Conservation (phyloP, 2,888 invertebrate genomes). For the Adelphocoris suturalis region DNA sequence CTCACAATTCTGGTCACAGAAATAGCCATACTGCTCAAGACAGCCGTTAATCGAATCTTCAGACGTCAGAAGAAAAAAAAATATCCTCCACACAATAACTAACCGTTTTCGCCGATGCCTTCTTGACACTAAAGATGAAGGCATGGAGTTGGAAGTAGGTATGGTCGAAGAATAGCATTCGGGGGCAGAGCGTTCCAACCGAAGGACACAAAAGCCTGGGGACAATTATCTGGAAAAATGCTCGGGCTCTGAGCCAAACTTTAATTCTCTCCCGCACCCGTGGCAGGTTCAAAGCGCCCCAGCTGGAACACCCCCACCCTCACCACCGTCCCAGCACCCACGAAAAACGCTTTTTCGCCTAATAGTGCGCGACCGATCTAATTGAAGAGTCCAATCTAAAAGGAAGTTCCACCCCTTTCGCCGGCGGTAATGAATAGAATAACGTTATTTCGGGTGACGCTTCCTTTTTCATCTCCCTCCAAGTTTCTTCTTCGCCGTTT, state of each 20-base stretch:
- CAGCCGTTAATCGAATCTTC: no score
- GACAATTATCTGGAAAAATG: slow-evolving; percentile 79
- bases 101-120: not conserved
- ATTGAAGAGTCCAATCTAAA: slow-evolving; percentile 37
- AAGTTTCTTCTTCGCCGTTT: not conserved
- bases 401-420: not conserved
- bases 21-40: no score
- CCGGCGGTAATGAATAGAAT: slow-evolving; percentile 30
- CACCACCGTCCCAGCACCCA: not conserved
- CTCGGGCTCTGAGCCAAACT: slow-evolving; percentile 77
- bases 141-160: not conserved
- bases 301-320: not conserved
- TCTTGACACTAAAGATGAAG: not conserved
- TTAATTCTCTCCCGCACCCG: slow-evolving; percentile 64
- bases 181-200: not conserved
- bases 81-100: no score
- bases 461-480: not conserved
- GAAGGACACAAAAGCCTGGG: slow-evolving; percentile 69
- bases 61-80: no score
- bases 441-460: slow-evolving; percentile 4
- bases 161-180: not conserved
- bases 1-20: no score
- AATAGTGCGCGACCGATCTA: slow-evolving; percentile 48
- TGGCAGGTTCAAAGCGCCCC: no score
- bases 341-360: slow-evolving; percentile 33